phyloP scores from a whole-genome alignment of 2,113 vertebrate genomes.

The Oriolus oriolus region DNA sequence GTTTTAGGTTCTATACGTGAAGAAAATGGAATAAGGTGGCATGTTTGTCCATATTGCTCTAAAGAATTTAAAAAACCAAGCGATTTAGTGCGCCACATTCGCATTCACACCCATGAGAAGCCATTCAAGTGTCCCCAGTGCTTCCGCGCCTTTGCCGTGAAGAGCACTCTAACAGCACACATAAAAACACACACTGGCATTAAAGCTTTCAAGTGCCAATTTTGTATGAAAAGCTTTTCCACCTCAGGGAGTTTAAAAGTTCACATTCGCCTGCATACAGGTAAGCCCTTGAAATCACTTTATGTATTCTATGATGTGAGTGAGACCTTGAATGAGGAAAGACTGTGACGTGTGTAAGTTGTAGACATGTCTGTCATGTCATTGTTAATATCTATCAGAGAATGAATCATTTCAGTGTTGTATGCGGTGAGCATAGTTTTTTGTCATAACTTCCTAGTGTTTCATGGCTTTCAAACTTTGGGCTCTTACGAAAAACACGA shows the following conservation, averaged over 20 bases:
- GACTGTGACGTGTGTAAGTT: background rate
- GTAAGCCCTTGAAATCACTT: slow-evolving; percentile 65
- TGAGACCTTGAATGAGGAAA: background rate
- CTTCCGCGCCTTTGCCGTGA: slow-evolving; percentile 95
- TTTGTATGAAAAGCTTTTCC: slow-evolving; percentile 97
- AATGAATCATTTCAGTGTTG: background rate
- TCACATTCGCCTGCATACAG: slow-evolving; percentile 96
- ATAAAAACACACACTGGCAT: slow-evolving; percentile 97
- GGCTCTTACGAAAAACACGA: background rate
- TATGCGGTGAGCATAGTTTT: background rate
- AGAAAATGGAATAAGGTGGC: slow-evolving; percentile 94
- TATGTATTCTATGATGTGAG: background rate
- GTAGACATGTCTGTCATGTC: background rate
- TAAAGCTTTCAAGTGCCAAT: slow-evolving; percentile 96
- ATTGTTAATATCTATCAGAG: background rate
- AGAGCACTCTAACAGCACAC: slow-evolving; percentile 97
- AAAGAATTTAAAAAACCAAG: slow-evolving; percentile 99
- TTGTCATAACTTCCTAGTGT: background rate
- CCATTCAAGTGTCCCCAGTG: slow-evolving; percentile 98
- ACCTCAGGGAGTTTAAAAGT: slow-evolving; percentile 99
- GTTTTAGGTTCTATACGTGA: slow-evolving; percentile 89
- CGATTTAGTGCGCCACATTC: slow-evolving; percentile 94
- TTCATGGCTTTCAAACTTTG: background rate
- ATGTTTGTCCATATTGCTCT: slow-evolving; percentile 92
- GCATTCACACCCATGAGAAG: slow-evolving; percentile 98